Evolutionary conservation across 2,888 invertebrate species (phyloP), one percentile per base, ranked within the genome.

Genomic region (Cepaea hortensis): DNA sequence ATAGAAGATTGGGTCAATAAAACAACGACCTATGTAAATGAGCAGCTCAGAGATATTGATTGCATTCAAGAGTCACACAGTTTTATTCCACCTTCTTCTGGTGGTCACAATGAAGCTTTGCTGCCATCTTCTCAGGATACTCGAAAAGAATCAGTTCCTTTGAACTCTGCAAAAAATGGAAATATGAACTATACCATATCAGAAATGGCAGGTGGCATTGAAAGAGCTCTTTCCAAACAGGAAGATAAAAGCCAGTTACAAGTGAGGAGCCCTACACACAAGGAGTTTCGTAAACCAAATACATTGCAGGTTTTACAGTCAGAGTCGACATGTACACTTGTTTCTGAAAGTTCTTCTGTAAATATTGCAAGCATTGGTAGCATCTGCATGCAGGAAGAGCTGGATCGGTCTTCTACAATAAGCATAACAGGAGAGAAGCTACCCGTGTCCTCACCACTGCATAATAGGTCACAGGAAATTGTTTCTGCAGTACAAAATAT

Each of bases 1-100:
- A 35, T 86, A 68, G 75, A 81, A 81, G 81, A 86, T 68, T 86
- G 86, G 86, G 76, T 86, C 20, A 75, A 81, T 15, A 50, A 81
- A 46, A 35, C 75, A 46, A 86, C 73, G 65, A 65, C 75, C 9
- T 86, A 65, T 23, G 65, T 50, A 46, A 61, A 73, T 46, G 46
- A 61, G 4, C 77, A 85, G 61, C 35, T 46, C n/a, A 61, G 61
- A 20, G 73, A 81, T 3, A 61, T 20, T 61, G 46, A 46, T 61
- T 81, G 55, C 20, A 6, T 73, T 23, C 18, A 35, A 15, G 61
- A 80, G 55, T 9, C 48, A 62, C 48, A 35, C 3, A 70, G 62
- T 46, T n/a, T 73, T 13, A 73, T 62, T 81, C 35, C 3, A 35
- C 20, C 72, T 20, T 48, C 76, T 35, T 65, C 76, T 70, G n/a